A percentile compares a stretch with the other conserved stretches of the same genome.
Evolutionary conservation across 2,113 vertebrate genomes (phyloP).

Genomic region (Silurus asotus): DNA sequence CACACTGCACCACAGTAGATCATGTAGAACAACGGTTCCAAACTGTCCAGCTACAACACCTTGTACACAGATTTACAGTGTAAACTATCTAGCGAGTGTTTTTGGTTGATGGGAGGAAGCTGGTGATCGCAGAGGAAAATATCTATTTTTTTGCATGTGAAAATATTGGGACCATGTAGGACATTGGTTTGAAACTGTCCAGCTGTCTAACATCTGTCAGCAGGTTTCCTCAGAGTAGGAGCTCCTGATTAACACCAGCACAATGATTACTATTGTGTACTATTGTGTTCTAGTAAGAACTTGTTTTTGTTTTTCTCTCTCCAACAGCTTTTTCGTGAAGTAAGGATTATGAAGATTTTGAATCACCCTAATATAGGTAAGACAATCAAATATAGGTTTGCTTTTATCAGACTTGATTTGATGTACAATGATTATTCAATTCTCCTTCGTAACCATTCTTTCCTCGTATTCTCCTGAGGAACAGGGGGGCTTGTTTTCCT

Average conservation of each 20-base stretch:
- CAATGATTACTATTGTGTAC: neutral
- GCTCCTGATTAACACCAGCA: neutral
- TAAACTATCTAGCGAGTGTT: neutral
- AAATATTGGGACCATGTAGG: neutral
- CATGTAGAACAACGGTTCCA: neutral
- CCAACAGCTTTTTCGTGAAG: constrained; percentile 56
- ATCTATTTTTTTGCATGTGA: too few relatives aligned
- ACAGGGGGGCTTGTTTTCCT: neutral
- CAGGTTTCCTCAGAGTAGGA: neutral
- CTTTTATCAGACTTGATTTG: neutral
- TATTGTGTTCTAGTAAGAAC: neutral
- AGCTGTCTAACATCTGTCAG: neutral
- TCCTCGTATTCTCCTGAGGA: constrained; percentile 19
- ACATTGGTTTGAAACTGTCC: neutral
- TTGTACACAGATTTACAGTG: neutral
- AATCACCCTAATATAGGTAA: constrained; percentile 58
- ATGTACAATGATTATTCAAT: neutral
- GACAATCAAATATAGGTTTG: neutral
- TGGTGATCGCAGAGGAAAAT: neutral
- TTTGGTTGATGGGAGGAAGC: too few relatives aligned
- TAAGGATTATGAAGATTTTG: constrained; percentile 54
- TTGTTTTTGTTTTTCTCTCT: neutral
- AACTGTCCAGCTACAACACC: neutral
- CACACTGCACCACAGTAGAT: neutral
- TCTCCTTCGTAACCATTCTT: neutral